phyloP scores from a whole-genome alignment of 2,797 vertebrate species.

The Syngnathus rostellatus region DNA sequence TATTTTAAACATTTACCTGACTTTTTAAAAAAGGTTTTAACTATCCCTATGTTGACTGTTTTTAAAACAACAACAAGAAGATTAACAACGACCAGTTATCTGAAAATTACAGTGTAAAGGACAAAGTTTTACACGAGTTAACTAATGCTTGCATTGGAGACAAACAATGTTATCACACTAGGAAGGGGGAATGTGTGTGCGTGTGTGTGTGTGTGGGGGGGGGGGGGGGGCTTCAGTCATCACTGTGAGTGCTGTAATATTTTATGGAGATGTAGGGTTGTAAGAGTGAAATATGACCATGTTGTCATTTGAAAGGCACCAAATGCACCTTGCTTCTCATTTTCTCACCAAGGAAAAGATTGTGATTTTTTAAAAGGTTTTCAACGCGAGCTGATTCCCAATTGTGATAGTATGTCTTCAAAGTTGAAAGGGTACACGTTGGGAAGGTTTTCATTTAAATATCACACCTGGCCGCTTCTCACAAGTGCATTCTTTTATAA shows the following conservation, averaged over 20 bases:
- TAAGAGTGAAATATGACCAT: constrained; percentile 66
- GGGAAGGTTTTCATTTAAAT: background rate
- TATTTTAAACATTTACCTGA: background rate
- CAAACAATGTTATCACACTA: constrained; percentile 40
- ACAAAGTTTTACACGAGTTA: constrained; percentile 21
- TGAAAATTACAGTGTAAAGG: background rate
- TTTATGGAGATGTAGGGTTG: constrained; percentile 67
- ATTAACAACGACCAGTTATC: background rate
- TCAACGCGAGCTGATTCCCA: constrained; percentile 53
- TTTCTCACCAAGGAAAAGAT: constrained; percentile 41
- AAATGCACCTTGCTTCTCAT: constrained; percentile 47
- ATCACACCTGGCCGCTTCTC: background rate
- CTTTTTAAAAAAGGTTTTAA: too few relatives aligned
- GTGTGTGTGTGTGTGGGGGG: background rate
- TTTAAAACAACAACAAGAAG: background rate
- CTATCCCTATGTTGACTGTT: background rate
- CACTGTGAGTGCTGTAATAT: constrained; percentile 65
- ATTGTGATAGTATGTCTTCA: constrained; percentile 46
- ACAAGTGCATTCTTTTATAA: background rate
- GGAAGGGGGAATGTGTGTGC: constrained; percentile 3
- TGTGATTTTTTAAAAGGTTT: constrained; percentile 54
- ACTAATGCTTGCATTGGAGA: constrained; percentile 34
- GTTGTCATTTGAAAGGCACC: constrained; percentile 55
- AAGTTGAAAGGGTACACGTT: constrained; percentile 18
- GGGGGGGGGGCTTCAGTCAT: constrained; percentile 49